Conservation (phyloP, 2,888 invertebrate species). For the Drosophila niveifrons region DNA sequence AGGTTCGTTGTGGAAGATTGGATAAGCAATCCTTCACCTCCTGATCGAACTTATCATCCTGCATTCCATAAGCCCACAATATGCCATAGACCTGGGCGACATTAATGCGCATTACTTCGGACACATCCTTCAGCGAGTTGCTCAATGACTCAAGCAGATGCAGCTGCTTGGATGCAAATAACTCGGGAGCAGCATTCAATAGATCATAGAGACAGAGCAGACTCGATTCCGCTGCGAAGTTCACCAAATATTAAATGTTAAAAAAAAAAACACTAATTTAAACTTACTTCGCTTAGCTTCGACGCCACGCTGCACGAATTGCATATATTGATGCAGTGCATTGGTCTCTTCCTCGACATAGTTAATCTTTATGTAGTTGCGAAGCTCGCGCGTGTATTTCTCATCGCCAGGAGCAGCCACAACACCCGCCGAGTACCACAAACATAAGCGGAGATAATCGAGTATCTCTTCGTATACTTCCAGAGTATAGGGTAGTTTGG, state of each 20-base stretch:
- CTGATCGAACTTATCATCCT: constrained; percentile 86
- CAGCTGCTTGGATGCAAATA: constrained; percentile 88
- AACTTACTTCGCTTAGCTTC: constrained; percentile 89
- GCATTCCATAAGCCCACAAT: constrained; percentile 87
- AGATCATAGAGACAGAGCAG: constrained; percentile 93
- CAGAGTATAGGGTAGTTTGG: constrained; percentile 90
- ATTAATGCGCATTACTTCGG: constrained; percentile 91
- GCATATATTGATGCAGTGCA: constrained; percentile 89
- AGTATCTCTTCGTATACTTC: constrained; percentile 90
- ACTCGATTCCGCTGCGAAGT: constrained; percentile 78
- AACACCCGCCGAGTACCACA: constrained; percentile 88
- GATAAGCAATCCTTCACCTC: constrained; percentile 86
- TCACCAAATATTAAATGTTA: neutral
- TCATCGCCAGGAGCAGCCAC: constrained; percentile 88
- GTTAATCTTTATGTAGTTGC: constrained; percentile 87
- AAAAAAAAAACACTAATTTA: too few species aligned
- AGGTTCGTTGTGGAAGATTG: constrained; percentile 83
- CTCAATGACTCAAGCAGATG: constrained; percentile 84
- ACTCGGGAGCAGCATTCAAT: constrained; percentile 92
- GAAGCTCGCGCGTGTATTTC: constrained; percentile 88
- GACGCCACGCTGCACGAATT: constrained; percentile 89
- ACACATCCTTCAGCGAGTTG: constrained; percentile 88
- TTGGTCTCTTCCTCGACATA: constrained; percentile 87
- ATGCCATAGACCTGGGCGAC: constrained; percentile 92
- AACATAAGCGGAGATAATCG: constrained; percentile 92